Percentiles rank a stretch among this genome's conserved stretches.
Evolutionary conservation across 2,113 vertebrate genomes (phyloP).

Genomic region (Hemichromis elongatus): DNA sequence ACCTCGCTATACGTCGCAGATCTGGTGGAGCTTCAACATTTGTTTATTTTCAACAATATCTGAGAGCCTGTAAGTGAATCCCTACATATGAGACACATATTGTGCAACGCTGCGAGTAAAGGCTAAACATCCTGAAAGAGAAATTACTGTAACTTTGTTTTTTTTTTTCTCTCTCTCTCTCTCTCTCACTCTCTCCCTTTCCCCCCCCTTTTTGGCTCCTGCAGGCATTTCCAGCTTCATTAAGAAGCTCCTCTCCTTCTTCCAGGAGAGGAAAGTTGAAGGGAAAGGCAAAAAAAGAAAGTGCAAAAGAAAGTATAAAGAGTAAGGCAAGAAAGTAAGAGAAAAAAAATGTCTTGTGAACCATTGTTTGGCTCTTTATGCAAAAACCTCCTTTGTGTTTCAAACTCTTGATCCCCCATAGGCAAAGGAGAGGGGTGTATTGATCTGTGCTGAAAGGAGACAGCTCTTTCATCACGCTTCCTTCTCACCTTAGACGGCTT

Average conservation of each 20-base stretch:
- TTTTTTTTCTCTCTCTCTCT: neutral
- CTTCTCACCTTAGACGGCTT: constrained; percentile 75
- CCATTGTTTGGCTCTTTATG: constrained; percentile 76
- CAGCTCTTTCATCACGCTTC: constrained; percentile 68
- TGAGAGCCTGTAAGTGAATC: constrained; percentile 19
- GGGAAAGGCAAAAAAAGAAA: constrained; percentile 19
- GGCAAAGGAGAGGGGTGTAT: constrained; percentile 72
- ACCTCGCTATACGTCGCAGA: neutral
- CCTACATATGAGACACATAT: neutral
- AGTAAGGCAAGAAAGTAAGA: constrained; percentile 31
- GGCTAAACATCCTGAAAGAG: neutral
- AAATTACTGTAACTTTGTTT: neutral
- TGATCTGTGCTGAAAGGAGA: constrained; percentile 70
- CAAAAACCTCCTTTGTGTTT: constrained; percentile 72
- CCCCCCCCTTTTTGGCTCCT: neutral
- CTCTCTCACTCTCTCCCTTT: neutral
- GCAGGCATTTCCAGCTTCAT: constrained; percentile 41
- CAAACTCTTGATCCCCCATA: constrained; percentile 72
- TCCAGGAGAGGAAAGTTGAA: constrained; percentile 46
- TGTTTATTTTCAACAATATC: constrained; percentile 21
- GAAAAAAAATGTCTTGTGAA: constrained; percentile 64
- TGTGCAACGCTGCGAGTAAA: neutral
- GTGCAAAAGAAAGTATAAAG: constrained; percentile 35
- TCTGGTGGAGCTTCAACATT: neutral
- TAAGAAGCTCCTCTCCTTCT: constrained; percentile 22